These are phyloP conservation scores for Mionectes olivaceus DNA, from an alignment of 2,797 vertebrate genomes.

Conservation along the genomic window DNA sequence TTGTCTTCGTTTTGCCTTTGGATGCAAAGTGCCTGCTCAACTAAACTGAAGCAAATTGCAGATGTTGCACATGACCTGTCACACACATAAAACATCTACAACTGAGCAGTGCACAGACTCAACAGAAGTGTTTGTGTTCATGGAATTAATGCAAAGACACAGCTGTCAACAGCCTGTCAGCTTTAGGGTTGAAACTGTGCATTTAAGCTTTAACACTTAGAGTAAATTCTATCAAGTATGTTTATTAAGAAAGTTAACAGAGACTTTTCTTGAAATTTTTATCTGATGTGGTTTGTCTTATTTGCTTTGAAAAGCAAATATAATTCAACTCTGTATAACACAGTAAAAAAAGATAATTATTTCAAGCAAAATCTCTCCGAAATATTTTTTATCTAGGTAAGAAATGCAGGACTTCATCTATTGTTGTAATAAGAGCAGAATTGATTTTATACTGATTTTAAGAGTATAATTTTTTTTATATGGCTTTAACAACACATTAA, in stretches of 20 bases:
- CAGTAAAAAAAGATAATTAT: not conserved
- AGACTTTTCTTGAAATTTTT: not conserved
- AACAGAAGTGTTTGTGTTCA: not conserved
- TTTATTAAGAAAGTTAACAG: constrained; percentile 1
- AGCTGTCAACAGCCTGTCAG: constrained; percentile 36
- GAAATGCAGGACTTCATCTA: not conserved
- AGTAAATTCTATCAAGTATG: not conserved
- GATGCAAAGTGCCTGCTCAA: not conserved
- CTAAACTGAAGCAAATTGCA: not conserved
- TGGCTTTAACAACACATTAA: not conserved
- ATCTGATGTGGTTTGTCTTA: not conserved
- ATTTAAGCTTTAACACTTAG: not conserved
- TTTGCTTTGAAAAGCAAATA: not conserved
- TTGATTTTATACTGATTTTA: not conserved
- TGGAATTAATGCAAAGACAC: constrained; percentile 23
- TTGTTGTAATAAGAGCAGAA: not conserved
- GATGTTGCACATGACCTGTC: not conserved
- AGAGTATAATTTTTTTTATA: not conserved
- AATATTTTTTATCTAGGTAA: not conserved
- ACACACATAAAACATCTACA: not conserved
- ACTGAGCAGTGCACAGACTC: not conserved
- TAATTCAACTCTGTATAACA: not conserved
- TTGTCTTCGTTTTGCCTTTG: constrained; percentile 17
- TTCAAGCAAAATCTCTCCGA: not conserved
- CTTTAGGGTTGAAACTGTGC: not conserved